Base-by-base conservation (phyloP, 1,140 invertebrate genomes). In the Drosophila lacertosa region DNA sequence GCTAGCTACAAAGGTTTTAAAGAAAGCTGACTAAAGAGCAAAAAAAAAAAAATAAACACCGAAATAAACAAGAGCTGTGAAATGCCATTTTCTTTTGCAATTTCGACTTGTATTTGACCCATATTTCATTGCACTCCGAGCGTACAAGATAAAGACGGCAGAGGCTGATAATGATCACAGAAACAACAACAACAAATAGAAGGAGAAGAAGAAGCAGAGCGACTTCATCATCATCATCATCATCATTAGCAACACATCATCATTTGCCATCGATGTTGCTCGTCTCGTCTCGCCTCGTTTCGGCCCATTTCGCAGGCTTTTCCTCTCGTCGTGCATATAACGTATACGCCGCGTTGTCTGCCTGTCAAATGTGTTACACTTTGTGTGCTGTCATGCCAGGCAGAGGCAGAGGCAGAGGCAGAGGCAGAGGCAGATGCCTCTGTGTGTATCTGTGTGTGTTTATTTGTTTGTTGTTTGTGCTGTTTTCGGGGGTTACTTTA, bases 191-290 rank as follows among this genome's bases (percentile, higher is more conserved):
- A 66, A 15, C 33, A 67, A 42, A 22, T 33, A 15, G 3, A 6
- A 26, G 3, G 3, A 26, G 10, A 40, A 42, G 2, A 55, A 26
- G 18, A 24, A 4, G 26, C 15, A 47, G 50, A 65, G 33, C 35
- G 40, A 55, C 70, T 58, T 68, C 65, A 58, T 57, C 48, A 60
- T 73, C 51, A 62, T 68, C 37, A 47, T 16, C 48, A 66, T 48
- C 55, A 58, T 70, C 77, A 65, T 80, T 80, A 72, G 66, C 63
- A 75, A 58, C 77, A 80, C 77, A 80, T 80, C 77, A 81, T 80
- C 77, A 81, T 81, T 81, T 81, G 73, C 54, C 68, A 76, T 59
- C 63, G 74, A 70, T 76, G 73, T 72, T n/a, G n/a, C 64, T 67
- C 33, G 54, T 33, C 32, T 44, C 55, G 48, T 44, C 37, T 29